Evolutionary conservation across 2,113 vertebrate species (phyloP), one percentile per base, ranked within the genome.

Genomic region (Montifringilla adamsi): DNA sequence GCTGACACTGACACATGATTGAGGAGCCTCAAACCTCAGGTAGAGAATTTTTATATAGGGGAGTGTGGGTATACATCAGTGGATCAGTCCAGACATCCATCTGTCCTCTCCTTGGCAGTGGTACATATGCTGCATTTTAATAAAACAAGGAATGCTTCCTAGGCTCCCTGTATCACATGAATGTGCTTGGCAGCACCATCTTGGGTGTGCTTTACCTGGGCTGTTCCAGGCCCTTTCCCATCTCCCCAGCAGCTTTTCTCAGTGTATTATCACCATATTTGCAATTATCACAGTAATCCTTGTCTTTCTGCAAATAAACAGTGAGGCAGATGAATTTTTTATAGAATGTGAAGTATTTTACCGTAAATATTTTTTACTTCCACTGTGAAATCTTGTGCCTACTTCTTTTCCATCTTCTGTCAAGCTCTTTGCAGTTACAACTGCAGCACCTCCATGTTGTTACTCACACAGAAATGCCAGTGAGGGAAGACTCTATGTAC

Each of bases 331-430:
- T 78, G 60, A 63, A 15, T 2, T 94, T 97, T 97, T 94, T 83
- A 93, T 16, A 35, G 47, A 92, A 90, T 84, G 78, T 78, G 58
- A 97, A 98, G 73, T 96, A 93, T 93, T 96, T 95, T 93, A 59
- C 47, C 52, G 63, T 92, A 84, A 93, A 92, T 96, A 52, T 7
- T 90, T 89, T 89, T 87, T 96, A 78, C 64, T 82, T 89, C 56
- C 66, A 44, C 60, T 95, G 50, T 87, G 72, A 96, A 49, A 76
- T 46, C 35, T 47, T 47, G 5, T 3, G 0, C n/a, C 67, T 62
- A 39, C 18, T 59, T 44, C 16, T 87, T 75, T 75, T 76, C n/a
- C 26, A 22, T 75, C 82, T 87, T 87, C 55, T 62, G 2, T 37
- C 67, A 74, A 33, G 9, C 37, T 89, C 39, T 82, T 5, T 59